Base-by-base conservation (phyloP, 2,888 invertebrate genomes). In the Pristionchus maxplancki region DNA sequence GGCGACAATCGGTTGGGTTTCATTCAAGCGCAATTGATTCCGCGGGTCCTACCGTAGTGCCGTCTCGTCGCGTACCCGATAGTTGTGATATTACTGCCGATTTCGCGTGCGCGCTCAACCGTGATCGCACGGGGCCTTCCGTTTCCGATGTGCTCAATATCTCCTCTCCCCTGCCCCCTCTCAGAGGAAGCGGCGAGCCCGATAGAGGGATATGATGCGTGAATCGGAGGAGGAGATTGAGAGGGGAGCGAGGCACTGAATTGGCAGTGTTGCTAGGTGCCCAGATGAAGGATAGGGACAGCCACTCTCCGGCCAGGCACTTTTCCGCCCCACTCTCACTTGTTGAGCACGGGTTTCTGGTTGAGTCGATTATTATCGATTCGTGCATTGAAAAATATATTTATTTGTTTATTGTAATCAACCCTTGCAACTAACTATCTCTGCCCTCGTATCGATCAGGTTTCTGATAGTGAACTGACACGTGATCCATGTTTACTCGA, bases 181-280 rank as follows among this genome's bases (percentile, higher is more conserved):
- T 64, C 64, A 64, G n/a, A n/a, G 31, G 71, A 37, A 37, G 44
- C 44, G 58, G n/a, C n/a, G 78, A 40, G 40, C 4, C n/a, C 5
- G 71, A 71, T 71, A 71, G 78, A 71, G 78, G 78, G 78, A 78
- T 78, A 78, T 78, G 78, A 78, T 78, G 78, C 78, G 78, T 78
- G 78, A 78, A 78, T 78, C 34, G 78, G 78, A 9, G n/a, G n/a
- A n/a, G 37, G 28, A 48, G 44, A 44, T 37, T 24, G 71, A 74
- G 40, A 40, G 71, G 37, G 4, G 64, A 64, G 71, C 44, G 6
- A 11, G 44, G 44, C 58, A n/a, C 53, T 20, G 44, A 48, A 78
- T 78, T 78, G 78, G 78, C 78, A 48, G 78, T 48, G 78, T 78
- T 78, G 78, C 78, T 78, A 78, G 78, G 78, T 28, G 74, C 9